A percentile compares a stretch with the other conserved stretches of the same genome.
Evolutionary conservation across 2,797 vertebrate species (phyloP).

Genomic region (Enteromius mattozi): DNA sequence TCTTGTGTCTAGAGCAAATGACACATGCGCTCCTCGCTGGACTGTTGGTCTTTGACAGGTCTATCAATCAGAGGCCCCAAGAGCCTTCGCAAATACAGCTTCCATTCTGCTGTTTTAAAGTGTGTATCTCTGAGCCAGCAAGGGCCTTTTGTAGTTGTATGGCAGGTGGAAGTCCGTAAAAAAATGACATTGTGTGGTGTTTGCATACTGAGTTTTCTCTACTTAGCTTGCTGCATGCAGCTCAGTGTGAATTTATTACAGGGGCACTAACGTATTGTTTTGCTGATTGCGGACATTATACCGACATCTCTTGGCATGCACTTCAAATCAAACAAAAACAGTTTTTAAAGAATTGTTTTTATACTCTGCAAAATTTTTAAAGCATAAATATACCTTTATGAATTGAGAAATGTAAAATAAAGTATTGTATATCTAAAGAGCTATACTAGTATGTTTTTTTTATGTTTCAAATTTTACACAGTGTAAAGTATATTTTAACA

Average conservation of each 20-base stretch:
- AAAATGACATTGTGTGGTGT: slow-evolving; percentile 22
- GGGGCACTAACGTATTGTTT: not conserved
- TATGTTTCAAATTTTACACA: not conserved
- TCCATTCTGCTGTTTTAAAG: slow-evolving; percentile 36
- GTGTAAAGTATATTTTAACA: not conserved
- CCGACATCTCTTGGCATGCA: not conserved
- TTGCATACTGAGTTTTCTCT: not conserved
- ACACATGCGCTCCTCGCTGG: slow-evolving; percentile 68
- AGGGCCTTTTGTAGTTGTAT: slow-evolving; percentile 24
- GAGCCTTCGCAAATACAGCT: slow-evolving; percentile 40
- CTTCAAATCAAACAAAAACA: not conserved
- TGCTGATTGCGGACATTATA: not conserved
- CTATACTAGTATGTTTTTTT: not conserved
- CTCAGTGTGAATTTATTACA: not conserved
- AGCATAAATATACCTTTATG: not conserved
- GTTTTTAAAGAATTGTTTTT: not conserved
- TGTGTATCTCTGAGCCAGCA: slow-evolving; percentile 12
- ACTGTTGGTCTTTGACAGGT: slow-evolving; percentile 78
- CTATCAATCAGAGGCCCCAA: slow-evolving; percentile 73
- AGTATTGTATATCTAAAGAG: not conserved
- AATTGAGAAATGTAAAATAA: not conserved
- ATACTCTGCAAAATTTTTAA: no score
- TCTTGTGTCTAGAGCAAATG: slow-evolving; percentile 74
- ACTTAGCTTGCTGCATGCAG: not conserved
- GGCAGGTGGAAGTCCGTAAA: slow-evolving; percentile 30